Evolutionary conservation across 2,888 invertebrate species (phyloP), one percentile per base, ranked within the genome.

Genomic region (Mechanitis messenoides): DNA sequence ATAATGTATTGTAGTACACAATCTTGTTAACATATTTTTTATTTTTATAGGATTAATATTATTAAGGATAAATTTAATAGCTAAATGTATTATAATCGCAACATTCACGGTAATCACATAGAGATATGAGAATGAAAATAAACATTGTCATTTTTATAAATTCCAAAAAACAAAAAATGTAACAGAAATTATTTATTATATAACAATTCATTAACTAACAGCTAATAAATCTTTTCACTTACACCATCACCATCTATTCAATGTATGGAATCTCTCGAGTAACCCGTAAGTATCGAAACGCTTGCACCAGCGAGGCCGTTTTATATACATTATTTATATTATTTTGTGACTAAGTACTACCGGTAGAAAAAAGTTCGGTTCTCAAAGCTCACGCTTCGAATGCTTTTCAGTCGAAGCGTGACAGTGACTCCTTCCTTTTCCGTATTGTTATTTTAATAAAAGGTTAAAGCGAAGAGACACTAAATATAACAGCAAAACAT

Each of bases 221-320:
- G 2, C 1, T 3, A 42, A 42, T 42, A 42, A 42, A 4, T 60
- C 56, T 55, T 45, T 5, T 63, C 20, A 65, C 66, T 68, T 68
- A 57, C 35, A 55, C 63, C 67, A 55, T 45, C 31, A 45, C 61
- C 60, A 63, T 65, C 65, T 63, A 64, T 65, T 65, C 68, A 64
- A 58, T 68, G 63, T 62, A 62, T 60, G 63, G 58, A 63, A 66
- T 65, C 72, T 72, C 50, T 72, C 70, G 69, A 70, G 71, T 71
- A 68, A 64, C 68, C 68, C 64, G 68, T 69, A 68, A 71, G 69
- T 71, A 69, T 70, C 69, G 71, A 69, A 75, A 69, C 71, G 71
- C 68, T 72, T 73, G 71, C 72, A 70, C 72, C 69, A 71, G 67
- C 71, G 70, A 72, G 71, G 71, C 65, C 72, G 68, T 58, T 20